Evolutionary conservation across 2,888 invertebrate species (phyloP).

Genomic region (Patella pellucida): DNA sequence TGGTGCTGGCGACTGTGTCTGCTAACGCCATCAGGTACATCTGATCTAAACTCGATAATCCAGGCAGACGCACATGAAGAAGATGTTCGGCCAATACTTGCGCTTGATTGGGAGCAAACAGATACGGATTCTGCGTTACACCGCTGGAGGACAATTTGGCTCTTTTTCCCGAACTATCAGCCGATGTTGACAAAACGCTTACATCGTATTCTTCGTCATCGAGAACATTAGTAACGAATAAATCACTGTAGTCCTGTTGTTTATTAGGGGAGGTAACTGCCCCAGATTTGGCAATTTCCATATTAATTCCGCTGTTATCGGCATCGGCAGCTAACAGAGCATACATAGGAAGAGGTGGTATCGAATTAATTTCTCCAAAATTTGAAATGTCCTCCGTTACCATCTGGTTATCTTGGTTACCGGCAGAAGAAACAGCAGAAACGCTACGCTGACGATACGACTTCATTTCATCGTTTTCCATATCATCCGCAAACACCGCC

Average conservation of each 20-base stretch:
- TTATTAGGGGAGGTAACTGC: constrained; percentile 27
- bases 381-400: constrained; percentile 15
- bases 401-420: constrained; percentile 28
- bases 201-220: constrained; percentile 54
- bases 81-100: constrained; percentile 75
- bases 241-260: constrained; percentile 85
- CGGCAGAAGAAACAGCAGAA: constrained; percentile 39
- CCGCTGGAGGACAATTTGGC: constrained; percentile 32
- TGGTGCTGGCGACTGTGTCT: constrained; percentile 84
- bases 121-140: constrained; percentile 47
- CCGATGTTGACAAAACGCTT: constrained; percentile 50
- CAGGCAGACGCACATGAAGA: constrained; percentile 86
- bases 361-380: constrained; percentile 87
- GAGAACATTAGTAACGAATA: constrained; percentile 76
- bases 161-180: constrained; percentile 76
- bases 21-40: constrained; percentile 99
- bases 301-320: constrained; percentile 56
- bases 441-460: constrained; percentile 37
- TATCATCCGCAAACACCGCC: constrained; percentile 41
- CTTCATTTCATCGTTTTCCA: constrained; percentile 46
- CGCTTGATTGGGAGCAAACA: constrained; percentile 60
- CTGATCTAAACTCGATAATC: constrained; percentile 91
- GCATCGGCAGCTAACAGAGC: constrained; percentile 92
- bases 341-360: constrained; percentile 97
- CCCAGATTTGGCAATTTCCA: constrained; percentile 35